Evolutionary conservation across 2,888 invertebrate species (phyloP).

Genomic region (Philaethria dido): DNA sequence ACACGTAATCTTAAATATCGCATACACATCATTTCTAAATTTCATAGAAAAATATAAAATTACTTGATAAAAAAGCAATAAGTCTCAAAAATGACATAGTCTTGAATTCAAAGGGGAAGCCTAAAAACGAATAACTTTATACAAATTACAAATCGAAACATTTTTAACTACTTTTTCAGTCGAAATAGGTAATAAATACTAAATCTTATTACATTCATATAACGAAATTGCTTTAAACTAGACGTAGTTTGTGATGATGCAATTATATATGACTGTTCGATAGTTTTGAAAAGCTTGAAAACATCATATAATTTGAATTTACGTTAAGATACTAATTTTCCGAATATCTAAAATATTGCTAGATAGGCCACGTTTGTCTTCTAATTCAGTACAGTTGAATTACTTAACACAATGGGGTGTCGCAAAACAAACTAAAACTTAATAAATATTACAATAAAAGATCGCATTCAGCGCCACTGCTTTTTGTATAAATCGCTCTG

Average conservation of each 20-base stretch:
- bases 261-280: not conserved
- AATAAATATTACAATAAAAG: slow-evolving; percentile 28
- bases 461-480: slow-evolving; percentile 32
- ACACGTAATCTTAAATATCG: slow-evolving; percentile 17
- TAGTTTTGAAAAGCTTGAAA: slow-evolving; percentile 5
- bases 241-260: not conserved
- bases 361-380: slow-evolving; percentile 13
- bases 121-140: slow-evolving; percentile 12
- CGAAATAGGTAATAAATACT: slow-evolving; percentile 18
- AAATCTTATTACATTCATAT: slow-evolving; percentile 6
- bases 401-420: slow-evolving; percentile 11
- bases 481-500: slow-evolving; percentile 38
- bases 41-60: slow-evolving; percentile 24
- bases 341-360: slow-evolving; percentile 12
- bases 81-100: slow-evolving; percentile 13
- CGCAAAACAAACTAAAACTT: slow-evolving; percentile 12
- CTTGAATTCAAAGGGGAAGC: slow-evolving; percentile 16
- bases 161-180: slow-evolving; percentile 15
- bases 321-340: not conserved
- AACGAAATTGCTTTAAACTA: not conserved
- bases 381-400: slow-evolving; percentile 16
- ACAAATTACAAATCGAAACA: slow-evolving; percentile 15
- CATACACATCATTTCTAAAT: not conserved
- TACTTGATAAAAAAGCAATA: slow-evolving; percentile 13
- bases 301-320: not conserved